phyloP scores from a whole-genome alignment of 1,140 invertebrate genomes.

The Potamilus streckersoni region DNA sequence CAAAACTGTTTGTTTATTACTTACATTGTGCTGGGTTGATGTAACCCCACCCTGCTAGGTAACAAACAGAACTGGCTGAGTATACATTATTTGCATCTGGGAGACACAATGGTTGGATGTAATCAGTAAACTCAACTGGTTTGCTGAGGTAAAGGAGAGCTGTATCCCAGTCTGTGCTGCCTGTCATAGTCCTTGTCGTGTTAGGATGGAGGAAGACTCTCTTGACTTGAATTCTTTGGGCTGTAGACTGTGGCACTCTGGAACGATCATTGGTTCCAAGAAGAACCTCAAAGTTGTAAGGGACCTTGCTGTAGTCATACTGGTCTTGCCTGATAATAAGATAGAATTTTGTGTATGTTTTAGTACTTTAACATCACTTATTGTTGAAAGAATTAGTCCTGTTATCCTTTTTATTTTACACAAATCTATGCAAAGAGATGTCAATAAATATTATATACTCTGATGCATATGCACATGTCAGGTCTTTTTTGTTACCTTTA shows the following conservation, averaged over 20 bases:
- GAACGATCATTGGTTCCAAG: conserved; percentile 12
- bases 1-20: not conserved
- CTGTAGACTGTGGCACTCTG: not conserved
- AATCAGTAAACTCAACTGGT: conserved; percentile 74
- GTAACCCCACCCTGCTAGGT: conserved; percentile 87
- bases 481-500: too few species aligned
- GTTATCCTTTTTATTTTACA: too few species aligned
- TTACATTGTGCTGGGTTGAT: conserved; percentile 21
- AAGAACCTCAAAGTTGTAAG: conserved; percentile 17
- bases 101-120: conserved; percentile 78
- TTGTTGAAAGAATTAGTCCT: too few species aligned
- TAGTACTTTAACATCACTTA: too few species aligned
- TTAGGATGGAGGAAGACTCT: conserved; percentile 16
- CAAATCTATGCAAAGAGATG: too few species aligned
- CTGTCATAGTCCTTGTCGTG: conserved; percentile 4
- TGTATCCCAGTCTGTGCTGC: conserved; percentile 74
- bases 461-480: too few species aligned
- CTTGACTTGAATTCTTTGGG: conserved; percentile 16
- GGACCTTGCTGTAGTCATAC: conserved; percentile 15
- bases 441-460: too few species aligned
- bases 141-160: conserved; percentile 81
- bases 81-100: conserved; percentile 68
- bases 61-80: conserved; percentile 69
- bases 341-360: too few species aligned
- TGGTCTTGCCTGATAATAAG: too few species aligned